A percentile compares a stretch with the other conserved stretches of the same genome.
Evolutionary conservation across 2,797 vertebrate genomes (phyloP).

Genomic region (Enoplosus armatus): DNA sequence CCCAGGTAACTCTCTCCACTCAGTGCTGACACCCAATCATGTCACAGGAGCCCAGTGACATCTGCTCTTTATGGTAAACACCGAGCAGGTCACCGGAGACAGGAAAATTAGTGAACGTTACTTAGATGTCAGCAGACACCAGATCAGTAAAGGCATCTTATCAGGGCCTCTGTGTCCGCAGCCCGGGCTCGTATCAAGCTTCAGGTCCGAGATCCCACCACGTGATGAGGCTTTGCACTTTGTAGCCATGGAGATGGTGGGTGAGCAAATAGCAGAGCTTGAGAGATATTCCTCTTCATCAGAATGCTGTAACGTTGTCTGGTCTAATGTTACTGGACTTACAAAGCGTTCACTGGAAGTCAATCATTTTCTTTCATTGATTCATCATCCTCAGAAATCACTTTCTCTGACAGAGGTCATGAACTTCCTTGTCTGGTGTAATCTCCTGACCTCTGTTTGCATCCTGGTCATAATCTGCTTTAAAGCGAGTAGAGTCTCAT

Average conservation of each 20-base stretch:
- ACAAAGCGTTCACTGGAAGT: conserved; percentile 22
- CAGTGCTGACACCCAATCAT: conserved; percentile 65
- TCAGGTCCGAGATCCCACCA: conserved; percentile 20
- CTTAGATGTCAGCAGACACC: conserved; percentile 69
- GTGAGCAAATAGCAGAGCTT: conserved; percentile 5
- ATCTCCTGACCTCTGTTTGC: conserved; percentile 21
- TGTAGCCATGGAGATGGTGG: conserved; percentile 30
- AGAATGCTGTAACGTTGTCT: background rate
- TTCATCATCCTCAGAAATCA: conserved; percentile 16
- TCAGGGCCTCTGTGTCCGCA: conserved; percentile 21
- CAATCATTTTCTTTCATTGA: conserved; percentile 22
- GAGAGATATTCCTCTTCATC: conserved; percentile 23
- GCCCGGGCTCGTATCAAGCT: conserved; percentile 34
- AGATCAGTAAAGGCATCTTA: conserved; percentile 56
- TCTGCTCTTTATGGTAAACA: conserved; percentile 64
- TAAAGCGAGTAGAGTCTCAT: conserved; percentile 2
- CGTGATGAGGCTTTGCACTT: conserved; percentile 25
- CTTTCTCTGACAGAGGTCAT: conserved; percentile 34
- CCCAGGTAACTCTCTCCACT: conserved; percentile 64
- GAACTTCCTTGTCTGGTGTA: conserved; percentile 25
- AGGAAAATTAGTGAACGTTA: conserved; percentile 62
- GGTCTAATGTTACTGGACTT: conserved; percentile 11
- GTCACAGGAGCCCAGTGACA: conserved; percentile 70
- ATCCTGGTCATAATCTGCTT: conserved; percentile 12
- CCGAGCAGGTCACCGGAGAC: conserved; percentile 50